Conservation (phyloP, 2,888 invertebrate species). For the Melinaea marsaeus region DNA sequence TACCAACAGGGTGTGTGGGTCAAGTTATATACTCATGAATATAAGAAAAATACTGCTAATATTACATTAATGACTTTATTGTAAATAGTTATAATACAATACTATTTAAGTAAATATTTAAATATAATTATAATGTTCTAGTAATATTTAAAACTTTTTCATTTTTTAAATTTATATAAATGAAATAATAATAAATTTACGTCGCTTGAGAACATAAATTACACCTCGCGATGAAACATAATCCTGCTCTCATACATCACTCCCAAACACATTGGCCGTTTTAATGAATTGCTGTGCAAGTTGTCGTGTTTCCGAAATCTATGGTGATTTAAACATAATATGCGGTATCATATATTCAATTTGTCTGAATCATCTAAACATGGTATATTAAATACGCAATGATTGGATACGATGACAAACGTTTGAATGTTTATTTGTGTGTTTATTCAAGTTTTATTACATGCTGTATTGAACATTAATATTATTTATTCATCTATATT, state of each 20-base stretch:
- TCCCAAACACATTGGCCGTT: slow-evolving; percentile 59
- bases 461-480: no score
- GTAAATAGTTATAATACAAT: no score
- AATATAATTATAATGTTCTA: background rate
- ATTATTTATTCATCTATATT: no score
- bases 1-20: slow-evolving; percentile 21
- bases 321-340: slow-evolving; percentile 47
- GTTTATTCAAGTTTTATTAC: no score
- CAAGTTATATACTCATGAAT: slow-evolving; percentile 2
- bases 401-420: background rate
- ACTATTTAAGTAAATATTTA: background rate
- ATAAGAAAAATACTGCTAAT: no score
- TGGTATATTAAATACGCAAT: background rate
- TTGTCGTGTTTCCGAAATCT: slow-evolving; percentile 53
- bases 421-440: background rate
- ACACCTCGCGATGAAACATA: slow-evolving; percentile 36
- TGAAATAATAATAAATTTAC: background rate
- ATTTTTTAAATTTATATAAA: background rate
- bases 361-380: background rate
- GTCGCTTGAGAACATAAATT: slow-evolving; percentile 31
- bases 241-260: slow-evolving; percentile 58
- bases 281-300: slow-evolving; percentile 65
- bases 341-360: slow-evolving; percentile 7
- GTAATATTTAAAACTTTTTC: background rate
- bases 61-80: background rate